Evolutionary conservation across 2,797 vertebrate species (phyloP).

Genomic region (Dipus sagitta): DNA sequence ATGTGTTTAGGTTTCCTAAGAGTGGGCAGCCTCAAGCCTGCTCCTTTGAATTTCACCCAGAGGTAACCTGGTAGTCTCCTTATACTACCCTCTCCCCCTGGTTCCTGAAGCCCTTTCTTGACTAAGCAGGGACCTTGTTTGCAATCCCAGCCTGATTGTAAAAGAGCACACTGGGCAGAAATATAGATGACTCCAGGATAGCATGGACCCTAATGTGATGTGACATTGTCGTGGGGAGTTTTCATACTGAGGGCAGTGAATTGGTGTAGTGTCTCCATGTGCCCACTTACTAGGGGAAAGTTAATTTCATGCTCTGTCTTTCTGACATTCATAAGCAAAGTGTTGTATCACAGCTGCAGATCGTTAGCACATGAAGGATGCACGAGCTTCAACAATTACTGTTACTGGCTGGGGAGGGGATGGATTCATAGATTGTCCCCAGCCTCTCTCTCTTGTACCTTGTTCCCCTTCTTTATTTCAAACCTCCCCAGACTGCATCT

Average conservation of each 20-base stretch:
- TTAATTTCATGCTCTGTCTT: slow-evolving; percentile 88
- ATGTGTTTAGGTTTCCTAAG: background rate
- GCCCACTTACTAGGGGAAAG: slow-evolving; percentile 84
- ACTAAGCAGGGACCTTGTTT: slow-evolving; percentile 82
- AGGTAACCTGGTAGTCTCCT: background rate
- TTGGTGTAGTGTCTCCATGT: slow-evolving; percentile 83
- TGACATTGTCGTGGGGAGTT: slow-evolving; percentile 82
- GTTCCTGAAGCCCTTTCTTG: slow-evolving; percentile 71
- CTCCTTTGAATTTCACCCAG: background rate
- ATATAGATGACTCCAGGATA: slow-evolving; percentile 75
- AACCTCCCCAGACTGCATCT: background rate
- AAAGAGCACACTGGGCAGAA: slow-evolving; percentile 76
- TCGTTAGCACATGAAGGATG: slow-evolving; percentile 83
- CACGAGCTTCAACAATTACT: slow-evolving; percentile 68
- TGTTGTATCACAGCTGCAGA: slow-evolving; percentile 83
- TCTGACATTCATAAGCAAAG: slow-evolving; percentile 86
- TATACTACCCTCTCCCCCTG: background rate
- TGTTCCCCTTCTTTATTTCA: background rate
- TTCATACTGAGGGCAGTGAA: slow-evolving; percentile 83
- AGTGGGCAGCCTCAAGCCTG: background rate
- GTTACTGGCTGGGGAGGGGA: slow-evolving; percentile 59
- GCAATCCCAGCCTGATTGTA: slow-evolving; percentile 81
- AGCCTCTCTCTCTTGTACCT: background rate
- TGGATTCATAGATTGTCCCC: slow-evolving; percentile 74
- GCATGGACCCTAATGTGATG: slow-evolving; percentile 83